Conservation (phyloP, 2,888 invertebrate genomes). For the Drosophila colorata region DNA sequence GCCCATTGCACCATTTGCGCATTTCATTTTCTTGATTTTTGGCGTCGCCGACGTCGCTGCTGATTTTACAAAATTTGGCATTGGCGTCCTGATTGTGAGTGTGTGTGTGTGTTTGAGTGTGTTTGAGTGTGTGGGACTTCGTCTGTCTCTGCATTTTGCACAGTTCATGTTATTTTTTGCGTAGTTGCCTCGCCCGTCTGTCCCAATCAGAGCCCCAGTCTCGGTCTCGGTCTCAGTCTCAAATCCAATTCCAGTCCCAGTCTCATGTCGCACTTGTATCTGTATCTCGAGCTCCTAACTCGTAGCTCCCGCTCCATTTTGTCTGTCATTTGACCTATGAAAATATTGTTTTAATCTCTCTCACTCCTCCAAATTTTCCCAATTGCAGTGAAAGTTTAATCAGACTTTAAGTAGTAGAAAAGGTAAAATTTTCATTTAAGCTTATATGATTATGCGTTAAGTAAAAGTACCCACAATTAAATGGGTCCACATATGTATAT, state of each 20-base stretch:
- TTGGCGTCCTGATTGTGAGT: slow-evolving; percentile 56
- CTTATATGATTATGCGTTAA: background rate
- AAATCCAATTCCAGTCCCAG: slow-evolving; percentile 9
- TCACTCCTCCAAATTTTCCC: slow-evolving; percentile 35
- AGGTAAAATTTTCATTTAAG: slow-evolving; percentile 12
- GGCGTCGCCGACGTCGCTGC: slow-evolving; percentile 49
- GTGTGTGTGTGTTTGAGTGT: slow-evolving; percentile 30
- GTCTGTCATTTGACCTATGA: slow-evolving; percentile 76
- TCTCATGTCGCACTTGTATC: slow-evolving; percentile 39
- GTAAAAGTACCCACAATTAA: background rate
- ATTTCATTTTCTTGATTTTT: slow-evolving; percentile 49
- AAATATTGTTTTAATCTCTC: slow-evolving; percentile 73
- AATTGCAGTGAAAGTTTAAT: slow-evolving; percentile 62
- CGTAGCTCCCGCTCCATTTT: slow-evolving; percentile 46
- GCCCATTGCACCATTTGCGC: slow-evolving; percentile 31
- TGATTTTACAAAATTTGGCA: slow-evolving; percentile 75
- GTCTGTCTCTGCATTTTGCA: slow-evolving; percentile 62
- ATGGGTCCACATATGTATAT: no score
- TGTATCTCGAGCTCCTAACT: slow-evolving; percentile 27
- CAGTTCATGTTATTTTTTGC: slow-evolving; percentile 75
- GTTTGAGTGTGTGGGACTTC: slow-evolving; percentile 30
- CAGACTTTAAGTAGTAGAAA: slow-evolving; percentile 30
- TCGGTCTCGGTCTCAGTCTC: slow-evolving; percentile 2
- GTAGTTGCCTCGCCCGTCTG: slow-evolving; percentile 71
- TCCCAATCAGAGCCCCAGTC: slow-evolving; percentile 49